Conservation (phyloP, 2,797 vertebrate genomes). For the Yasuhikotakia modesta region DNA sequence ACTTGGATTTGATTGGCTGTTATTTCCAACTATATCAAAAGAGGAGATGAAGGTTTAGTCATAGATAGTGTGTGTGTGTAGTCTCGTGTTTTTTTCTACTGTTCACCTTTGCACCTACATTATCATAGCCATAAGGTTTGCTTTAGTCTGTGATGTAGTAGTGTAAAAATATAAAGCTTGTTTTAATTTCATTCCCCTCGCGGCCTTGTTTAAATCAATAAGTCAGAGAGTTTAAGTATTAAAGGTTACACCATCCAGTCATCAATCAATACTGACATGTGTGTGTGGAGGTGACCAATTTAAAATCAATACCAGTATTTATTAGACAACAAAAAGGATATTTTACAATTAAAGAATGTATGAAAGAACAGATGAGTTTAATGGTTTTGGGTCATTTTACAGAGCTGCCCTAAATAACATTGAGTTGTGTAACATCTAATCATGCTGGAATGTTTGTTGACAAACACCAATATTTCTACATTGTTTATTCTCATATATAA, state of each 20-base stretch:
- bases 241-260: constrained; percentile 54
- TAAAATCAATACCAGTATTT: constrained; percentile 45
- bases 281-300: constrained; percentile 50
- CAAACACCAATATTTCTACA: not conserved
- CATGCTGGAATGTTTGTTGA: not conserved
- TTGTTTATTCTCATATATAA: not conserved
- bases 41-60: not conserved
- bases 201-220: constrained; percentile 34
- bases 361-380: not conserved
- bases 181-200: constrained; percentile 39
- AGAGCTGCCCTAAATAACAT: not conserved
- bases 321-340: not conserved
- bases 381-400: not conserved
- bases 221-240: constrained; percentile 25
- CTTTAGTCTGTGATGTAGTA: constrained; percentile 23
- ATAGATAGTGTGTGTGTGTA: not conserved
- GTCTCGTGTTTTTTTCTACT: constrained; percentile 2
- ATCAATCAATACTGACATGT: constrained; percentile 56
- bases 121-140: constrained; percentile 34
- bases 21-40: constrained; percentile 10
- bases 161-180: constrained; percentile 40
- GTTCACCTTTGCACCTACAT: constrained; percentile 13
- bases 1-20: constrained; percentile 7
- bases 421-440: constrained; percentile 9
- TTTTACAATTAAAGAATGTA: not conserved